A percentile compares a stretch with the other conserved stretches of the same genome.
Conservation (phyloP, 2,888 invertebrate species). For the Drosophila fungiperda region DNA sequence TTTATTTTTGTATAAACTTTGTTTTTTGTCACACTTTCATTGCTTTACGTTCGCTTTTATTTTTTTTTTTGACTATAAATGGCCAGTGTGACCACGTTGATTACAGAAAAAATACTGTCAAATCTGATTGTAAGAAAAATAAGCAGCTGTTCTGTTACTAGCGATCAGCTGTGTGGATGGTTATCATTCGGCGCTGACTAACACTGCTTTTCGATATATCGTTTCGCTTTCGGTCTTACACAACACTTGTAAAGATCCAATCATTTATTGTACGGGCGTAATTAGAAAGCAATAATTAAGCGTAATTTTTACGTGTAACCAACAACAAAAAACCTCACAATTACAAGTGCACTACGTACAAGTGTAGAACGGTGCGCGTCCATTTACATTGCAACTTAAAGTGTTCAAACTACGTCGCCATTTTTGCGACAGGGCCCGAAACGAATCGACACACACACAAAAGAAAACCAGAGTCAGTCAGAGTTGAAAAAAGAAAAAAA, state of each 20-base stretch:
- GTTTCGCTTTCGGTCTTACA: slow-evolving; percentile 19
- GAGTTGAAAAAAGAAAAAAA: slow-evolving; percentile 54
- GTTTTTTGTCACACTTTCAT: slow-evolving; percentile 60
- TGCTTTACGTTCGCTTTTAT: slow-evolving; percentile 51
- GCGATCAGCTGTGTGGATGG: slow-evolving; percentile 45
- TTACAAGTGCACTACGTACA: slow-evolving; percentile 49
- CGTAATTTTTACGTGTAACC: slow-evolving; percentile 68
- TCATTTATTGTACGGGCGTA: slow-evolving; percentile 74
- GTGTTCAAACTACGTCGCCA: slow-evolving; percentile 75
- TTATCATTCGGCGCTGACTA: slow-evolving; percentile 1
- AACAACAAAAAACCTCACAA: slow-evolving; percentile 64
- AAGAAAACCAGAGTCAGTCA: slow-evolving; percentile 62
- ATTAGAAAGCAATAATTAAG: slow-evolving; percentile 79
- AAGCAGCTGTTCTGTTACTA: slow-evolving; percentile 32
- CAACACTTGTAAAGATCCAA: slow-evolving; percentile 52
- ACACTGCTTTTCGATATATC: slow-evolving; percentile 52
- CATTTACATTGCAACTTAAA: slow-evolving; percentile 43
- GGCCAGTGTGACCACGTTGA: slow-evolving; percentile 43
- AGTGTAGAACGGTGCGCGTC: slow-evolving; percentile 42
- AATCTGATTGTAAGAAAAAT: slow-evolving; percentile 25
- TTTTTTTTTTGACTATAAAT: slow-evolving; percentile 55
- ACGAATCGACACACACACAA: slow-evolving; percentile 63
- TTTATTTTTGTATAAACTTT: slow-evolving; percentile 38
- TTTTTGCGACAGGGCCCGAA: slow-evolving; percentile 65
- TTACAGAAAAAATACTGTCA: slow-evolving; percentile 44